Evolutionary conservation across 2,888 invertebrate genomes (phyloP).

Genomic region (Lycaena phlaeas): DNA sequence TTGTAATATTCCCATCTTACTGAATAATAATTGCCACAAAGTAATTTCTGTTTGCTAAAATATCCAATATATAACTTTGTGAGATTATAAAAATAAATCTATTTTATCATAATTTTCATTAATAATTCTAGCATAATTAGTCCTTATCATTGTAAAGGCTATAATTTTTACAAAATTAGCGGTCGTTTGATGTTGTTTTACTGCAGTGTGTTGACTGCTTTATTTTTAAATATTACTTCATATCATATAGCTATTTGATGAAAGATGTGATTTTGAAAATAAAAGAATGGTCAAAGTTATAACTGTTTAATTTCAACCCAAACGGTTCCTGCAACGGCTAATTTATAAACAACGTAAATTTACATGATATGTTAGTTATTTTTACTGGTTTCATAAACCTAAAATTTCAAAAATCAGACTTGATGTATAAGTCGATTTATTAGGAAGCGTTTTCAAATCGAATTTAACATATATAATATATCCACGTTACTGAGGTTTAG

Average conservation of each 20-base stretch:
- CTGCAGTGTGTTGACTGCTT: conserved; percentile 43
- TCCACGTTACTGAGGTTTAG: neutral
- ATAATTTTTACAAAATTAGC: neutral
- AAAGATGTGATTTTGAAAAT: conserved; percentile 56
- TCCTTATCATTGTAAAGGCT: conserved; percentile 1
- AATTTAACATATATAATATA: too few species aligned
- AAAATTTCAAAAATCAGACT: too few species aligned
- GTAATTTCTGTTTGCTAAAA: neutral
- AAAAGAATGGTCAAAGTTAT: conserved; percentile 54
- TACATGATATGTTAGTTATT: neutral
- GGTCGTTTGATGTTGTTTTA: conserved; percentile 22
- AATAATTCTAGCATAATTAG: conserved; percentile 2
- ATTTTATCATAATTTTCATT: neutral
- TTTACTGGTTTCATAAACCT: too few species aligned
- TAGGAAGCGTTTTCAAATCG: too few species aligned
- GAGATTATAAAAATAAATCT: neutral
- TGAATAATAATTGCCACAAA: neutral
- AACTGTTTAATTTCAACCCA: conserved; percentile 67
- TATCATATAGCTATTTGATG: conserved; percentile 13
- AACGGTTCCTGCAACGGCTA: conserved; percentile 32
- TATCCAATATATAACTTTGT: neutral
- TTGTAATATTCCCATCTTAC: neutral
- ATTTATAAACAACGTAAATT: conserved; percentile 6
- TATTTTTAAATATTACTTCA: conserved; percentile 17
- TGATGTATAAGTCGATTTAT: too few species aligned